A percentile compares a stretch with the other conserved stretches of the same genome.
Evolutionary conservation across 2,888 invertebrate genomes (phyloP).

Genomic region (Toxonevra muliebris): DNA sequence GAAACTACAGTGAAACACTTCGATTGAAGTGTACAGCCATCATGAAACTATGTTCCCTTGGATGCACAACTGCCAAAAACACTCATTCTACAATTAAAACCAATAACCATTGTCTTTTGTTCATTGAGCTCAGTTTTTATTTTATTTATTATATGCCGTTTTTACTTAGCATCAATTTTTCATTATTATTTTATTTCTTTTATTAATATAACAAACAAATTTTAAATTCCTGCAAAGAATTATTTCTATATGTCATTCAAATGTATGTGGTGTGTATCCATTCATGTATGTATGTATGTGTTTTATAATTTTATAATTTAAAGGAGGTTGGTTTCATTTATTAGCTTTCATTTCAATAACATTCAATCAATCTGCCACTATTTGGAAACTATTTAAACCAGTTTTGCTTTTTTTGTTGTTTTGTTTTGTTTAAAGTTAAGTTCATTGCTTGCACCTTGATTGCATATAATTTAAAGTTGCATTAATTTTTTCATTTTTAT

Average conservation of each 20-base stretch:
- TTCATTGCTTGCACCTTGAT: conserved; percentile 5
- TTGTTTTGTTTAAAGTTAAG: neutral
- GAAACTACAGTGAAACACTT: too few relatives aligned
- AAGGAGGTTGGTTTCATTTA: neutral
- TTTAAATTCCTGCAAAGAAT: conserved; percentile 33
- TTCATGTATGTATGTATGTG: neutral
- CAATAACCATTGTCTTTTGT: conserved; percentile 25
- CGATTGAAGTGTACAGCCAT: too few relatives aligned
- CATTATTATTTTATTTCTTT: conserved; percentile 35
- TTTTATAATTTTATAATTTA: neutral
- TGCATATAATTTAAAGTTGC: neutral
- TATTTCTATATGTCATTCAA: conserved; percentile 2
- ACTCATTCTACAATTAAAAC: too few relatives aligned
- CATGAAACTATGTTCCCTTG: too few relatives aligned
- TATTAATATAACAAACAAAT: conserved; percentile 57
- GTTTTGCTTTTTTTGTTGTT: neutral
- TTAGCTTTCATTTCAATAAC: neutral
- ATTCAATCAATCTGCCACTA: neutral
- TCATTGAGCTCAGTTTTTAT: conserved; percentile 52
- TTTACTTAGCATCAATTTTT: conserved; percentile 40
- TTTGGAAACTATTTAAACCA: neutral
- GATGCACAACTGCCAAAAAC: too few relatives aligned
- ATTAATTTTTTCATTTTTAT: neutral
- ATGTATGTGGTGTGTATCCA: neutral
- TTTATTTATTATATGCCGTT: neutral